Conservation (phyloP, 2,797 vertebrate genomes). For the Anolis apletophallus region DNA sequence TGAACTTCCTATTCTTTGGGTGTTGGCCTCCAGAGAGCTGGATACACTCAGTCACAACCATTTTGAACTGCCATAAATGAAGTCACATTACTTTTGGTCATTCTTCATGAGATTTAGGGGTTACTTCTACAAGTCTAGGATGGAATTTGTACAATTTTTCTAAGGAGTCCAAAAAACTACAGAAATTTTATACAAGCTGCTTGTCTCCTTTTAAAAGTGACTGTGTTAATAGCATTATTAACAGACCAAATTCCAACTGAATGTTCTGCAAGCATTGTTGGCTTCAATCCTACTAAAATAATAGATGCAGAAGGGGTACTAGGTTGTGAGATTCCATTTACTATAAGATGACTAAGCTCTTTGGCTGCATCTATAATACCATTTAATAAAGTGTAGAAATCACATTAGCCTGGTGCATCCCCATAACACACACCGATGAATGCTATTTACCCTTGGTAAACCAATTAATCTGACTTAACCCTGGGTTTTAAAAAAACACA, state of each 20-base stretch:
- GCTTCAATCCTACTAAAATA: neutral
- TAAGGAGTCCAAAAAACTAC: neutral
- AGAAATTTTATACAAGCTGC: neutral
- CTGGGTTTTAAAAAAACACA: too few species aligned
- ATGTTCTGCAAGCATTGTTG: neutral
- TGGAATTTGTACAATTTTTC: neutral
- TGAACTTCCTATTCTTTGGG: too few species aligned
- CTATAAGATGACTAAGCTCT: conserved; percentile 17
- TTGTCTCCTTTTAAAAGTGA: neutral
- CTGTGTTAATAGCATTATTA: neutral
- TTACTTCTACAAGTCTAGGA: neutral
- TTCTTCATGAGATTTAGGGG: neutral
- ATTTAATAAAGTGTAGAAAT: too few species aligned
- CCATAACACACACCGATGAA: too few species aligned
- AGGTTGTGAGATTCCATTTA: conserved; percentile 37
- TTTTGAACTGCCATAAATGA: too few species aligned
- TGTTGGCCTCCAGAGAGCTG: too few species aligned
- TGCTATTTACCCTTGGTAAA: too few species aligned
- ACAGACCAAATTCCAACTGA: neutral
- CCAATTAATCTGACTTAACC: too few species aligned
- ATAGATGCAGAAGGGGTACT: neutral
- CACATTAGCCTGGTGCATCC: too few species aligned
- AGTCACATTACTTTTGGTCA: too few species aligned
- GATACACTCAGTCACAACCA: too few species aligned
- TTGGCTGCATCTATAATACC: too few species aligned